Conservation (phyloP, 1,140 invertebrate species). For the Lutraria rhynchaena region DNA sequence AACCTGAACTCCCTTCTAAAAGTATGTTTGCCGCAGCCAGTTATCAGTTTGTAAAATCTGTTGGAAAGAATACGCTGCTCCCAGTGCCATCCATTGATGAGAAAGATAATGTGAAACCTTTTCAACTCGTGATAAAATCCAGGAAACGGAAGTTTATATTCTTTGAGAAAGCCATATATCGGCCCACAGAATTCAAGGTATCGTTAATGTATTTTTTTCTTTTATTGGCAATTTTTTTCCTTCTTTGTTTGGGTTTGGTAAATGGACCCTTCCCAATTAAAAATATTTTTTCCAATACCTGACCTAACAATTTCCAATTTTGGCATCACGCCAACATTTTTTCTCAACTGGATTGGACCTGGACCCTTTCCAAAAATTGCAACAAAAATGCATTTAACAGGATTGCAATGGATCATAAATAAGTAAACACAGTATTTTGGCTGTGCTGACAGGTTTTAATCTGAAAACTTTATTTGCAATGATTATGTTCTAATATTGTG, state of each 20-base stretch:
- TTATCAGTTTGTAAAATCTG: conserved; percentile 58
- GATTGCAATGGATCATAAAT: too few species aligned
- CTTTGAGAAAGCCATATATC: conserved; percentile 26
- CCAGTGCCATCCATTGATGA: conserved; percentile 58
- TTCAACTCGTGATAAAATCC: conserved; percentile 59
- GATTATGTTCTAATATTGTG: too few species aligned
- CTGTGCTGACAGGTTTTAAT: too few species aligned
- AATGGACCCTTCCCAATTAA: background rate
- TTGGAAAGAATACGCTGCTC: conserved; percentile 54
- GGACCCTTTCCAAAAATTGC: too few species aligned
- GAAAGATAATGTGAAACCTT: conserved; percentile 53
- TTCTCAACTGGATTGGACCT: too few species aligned
- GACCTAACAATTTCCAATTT: too few species aligned
- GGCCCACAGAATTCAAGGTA: conserved; percentile 51
- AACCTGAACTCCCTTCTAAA: background rate
- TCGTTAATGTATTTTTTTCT: background rate
- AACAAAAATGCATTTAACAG: too few species aligned
- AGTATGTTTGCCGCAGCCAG: conserved; percentile 61
- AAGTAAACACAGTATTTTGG: too few species aligned
- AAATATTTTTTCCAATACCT: background rate
- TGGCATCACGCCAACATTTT: too few species aligned
- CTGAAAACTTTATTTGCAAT: too few species aligned
- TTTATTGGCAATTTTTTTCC: background rate
- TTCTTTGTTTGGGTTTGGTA: too few species aligned
- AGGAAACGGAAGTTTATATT: conserved; percentile 54